Conservation (phyloP, 2,888 invertebrate genomes). For the Margaritifera margaritifera region DNA sequence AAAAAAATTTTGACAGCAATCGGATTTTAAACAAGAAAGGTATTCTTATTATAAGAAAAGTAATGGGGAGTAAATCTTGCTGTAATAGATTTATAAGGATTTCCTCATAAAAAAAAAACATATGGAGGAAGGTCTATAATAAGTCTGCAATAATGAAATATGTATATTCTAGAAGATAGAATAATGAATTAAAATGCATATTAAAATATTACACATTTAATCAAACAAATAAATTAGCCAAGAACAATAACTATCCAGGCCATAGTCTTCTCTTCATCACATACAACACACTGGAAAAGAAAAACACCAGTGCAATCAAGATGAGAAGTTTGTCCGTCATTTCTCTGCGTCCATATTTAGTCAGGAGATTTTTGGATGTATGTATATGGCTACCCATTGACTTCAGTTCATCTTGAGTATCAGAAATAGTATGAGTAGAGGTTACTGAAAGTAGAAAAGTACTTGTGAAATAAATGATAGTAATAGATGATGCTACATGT, state of each 20-base stretch:
- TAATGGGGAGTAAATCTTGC: too few relatives aligned
- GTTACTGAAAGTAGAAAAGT: constrained; percentile 54
- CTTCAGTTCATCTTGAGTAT: constrained; percentile 80
- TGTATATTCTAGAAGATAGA: too few relatives aligned
- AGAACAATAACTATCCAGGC: constrained; percentile 28
- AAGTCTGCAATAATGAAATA: too few relatives aligned
- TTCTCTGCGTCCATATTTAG: constrained; percentile 94
- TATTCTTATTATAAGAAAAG: too few relatives aligned
- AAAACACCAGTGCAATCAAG: constrained; percentile 71
- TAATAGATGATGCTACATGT: too few relatives aligned
- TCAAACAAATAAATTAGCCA: not conserved
- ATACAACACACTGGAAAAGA: constrained; percentile 88
- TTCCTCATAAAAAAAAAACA: too few relatives aligned
- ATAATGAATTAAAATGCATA: too few relatives aligned
- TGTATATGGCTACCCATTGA: constrained; percentile 89
- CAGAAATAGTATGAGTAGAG: constrained; percentile 62
- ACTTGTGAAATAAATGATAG: not conserved
- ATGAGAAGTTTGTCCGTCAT: constrained; percentile 93
- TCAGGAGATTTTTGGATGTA: constrained; percentile 91
- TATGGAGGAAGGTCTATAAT: too few relatives aligned
- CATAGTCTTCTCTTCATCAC: constrained; percentile 87
- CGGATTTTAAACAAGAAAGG: too few relatives aligned
- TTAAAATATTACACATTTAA: too few relatives aligned
- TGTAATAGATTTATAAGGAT: too few relatives aligned
- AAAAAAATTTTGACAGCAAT: too few relatives aligned